Evolutionary conservation across 2,888 invertebrate genomes (phyloP).

Genomic region (Erebia palarica): DNA sequence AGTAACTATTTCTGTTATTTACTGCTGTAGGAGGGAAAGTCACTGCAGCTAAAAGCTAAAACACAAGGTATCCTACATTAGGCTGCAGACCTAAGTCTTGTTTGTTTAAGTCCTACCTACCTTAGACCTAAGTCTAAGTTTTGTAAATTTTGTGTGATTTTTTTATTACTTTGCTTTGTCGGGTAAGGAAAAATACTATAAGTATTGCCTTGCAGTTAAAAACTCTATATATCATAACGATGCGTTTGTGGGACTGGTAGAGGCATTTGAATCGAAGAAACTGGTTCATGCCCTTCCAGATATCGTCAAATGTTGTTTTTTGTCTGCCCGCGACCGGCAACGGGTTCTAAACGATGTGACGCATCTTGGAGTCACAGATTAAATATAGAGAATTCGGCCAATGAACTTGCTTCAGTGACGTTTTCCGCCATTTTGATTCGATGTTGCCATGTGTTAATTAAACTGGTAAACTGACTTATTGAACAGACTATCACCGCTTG

Average conservation of each 20-base stretch:
- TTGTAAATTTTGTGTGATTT: no score
- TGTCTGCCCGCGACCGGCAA: conserved; percentile 41
- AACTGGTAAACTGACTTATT: no score
- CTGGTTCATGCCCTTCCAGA: conserved; percentile 15
- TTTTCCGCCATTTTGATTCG: conserved; percentile 23
- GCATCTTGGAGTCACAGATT: conserved; percentile 52
- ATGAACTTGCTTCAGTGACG: conserved; percentile 53
- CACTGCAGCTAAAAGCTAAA: no score
- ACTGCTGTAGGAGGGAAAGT: no score
- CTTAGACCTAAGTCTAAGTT: no score
- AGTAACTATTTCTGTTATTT: no score
- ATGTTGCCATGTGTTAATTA: conserved; percentile 11
- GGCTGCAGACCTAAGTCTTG: no score
- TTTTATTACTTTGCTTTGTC: no score
- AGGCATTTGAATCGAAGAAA: conserved; percentile 3
- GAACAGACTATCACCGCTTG: no score
- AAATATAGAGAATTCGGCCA: conserved; percentile 65
- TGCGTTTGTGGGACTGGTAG: background rate
- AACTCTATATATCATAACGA: background rate
- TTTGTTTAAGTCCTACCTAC: no score
- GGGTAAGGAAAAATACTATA: no score
- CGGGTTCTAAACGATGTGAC: conserved; percentile 52
- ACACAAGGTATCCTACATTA: no score
- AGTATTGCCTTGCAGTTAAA: background rate
- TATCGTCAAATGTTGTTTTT: conserved; percentile 37